Base-by-base conservation (phyloP, 1,140 invertebrate species). In the Caenorhabditis remanei region DNA sequence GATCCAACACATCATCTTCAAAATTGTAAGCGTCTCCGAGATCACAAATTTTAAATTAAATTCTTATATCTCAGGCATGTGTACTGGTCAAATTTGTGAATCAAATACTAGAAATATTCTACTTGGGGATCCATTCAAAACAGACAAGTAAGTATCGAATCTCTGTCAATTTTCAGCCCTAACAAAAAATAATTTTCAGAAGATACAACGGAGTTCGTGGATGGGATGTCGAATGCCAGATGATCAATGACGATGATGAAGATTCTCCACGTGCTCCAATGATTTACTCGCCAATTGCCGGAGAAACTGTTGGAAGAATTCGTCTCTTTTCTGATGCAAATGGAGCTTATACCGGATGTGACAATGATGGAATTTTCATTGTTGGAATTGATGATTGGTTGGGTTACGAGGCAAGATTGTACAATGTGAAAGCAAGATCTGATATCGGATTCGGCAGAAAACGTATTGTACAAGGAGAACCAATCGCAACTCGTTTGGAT, bases 81-180 rank as follows among this genome's bases (percentile, higher is more conserved):
- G 91, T 67, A 93, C 91, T 16, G 92, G 92, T 16, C 92, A 93
- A 84, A 92, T 92, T 32, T 92, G 91, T 71, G 92, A 93, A 83
- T 91, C 92, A 5, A 92, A 92, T 82, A 83, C 65, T 46, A 86
- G 85, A n/a, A 92, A 92, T 67, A 53, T 61, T 4, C 84, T 93
- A 14, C 84, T 92, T 9, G 91, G 91, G 21, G 85, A 84, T 16
- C 88, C 92, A 14, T 92, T 92, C 55, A 89, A 90, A 84, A 53
- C 83, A 75, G 88, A 92, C 58, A 92, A 84, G 92, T 91, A 53
- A 89, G 79, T 65, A 24, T 16, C 46, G 46, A 61, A 83, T 87
- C 50, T 43, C 16, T 40, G 56, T 19, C 43, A 43, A 89, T 4
- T 84, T 14, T 89, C 16, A 7, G 14, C 14, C 24, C 63, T 32